Evolutionary conservation across 2,888 invertebrate genomes (phyloP).

Genomic region (Syrista parreyssii): DNA sequence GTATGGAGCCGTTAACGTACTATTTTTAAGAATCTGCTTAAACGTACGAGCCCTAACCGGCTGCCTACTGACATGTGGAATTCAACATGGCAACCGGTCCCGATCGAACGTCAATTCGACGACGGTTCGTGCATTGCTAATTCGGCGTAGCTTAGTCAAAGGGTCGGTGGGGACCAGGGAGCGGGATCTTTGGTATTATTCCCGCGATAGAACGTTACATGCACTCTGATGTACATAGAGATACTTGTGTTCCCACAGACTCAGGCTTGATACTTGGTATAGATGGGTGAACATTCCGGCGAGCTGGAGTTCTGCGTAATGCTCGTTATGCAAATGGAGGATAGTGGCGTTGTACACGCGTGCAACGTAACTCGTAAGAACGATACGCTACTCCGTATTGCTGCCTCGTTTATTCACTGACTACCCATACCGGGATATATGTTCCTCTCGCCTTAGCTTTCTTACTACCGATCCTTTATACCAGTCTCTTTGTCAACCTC

Average conservation of each 20-base stretch:
- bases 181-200: not conserved
- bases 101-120: not conserved
- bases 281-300: not conserved
- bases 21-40: not conserved
- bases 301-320: constrained; percentile 32
- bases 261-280: not conserved
- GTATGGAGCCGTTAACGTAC: not conserved
- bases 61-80: not conserved
- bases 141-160: not conserved
- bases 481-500: not conserved
- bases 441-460: not conserved
- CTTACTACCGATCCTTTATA: not conserved
- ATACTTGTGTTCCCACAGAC: not conserved
- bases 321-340: constrained; percentile 37
- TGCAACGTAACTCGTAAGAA: constrained; percentile 12
- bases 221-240: not conserved
- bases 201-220: not conserved
- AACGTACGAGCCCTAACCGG: not conserved
- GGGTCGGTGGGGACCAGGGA: not conserved
- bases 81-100: not conserved
- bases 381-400: not conserved
- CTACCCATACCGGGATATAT: not conserved
- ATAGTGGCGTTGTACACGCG: constrained; percentile 34
- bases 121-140: not conserved
- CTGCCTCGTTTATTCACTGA: not conserved